Conservation (phyloP, 2,888 invertebrate genomes). For the Timema podura region DNA sequence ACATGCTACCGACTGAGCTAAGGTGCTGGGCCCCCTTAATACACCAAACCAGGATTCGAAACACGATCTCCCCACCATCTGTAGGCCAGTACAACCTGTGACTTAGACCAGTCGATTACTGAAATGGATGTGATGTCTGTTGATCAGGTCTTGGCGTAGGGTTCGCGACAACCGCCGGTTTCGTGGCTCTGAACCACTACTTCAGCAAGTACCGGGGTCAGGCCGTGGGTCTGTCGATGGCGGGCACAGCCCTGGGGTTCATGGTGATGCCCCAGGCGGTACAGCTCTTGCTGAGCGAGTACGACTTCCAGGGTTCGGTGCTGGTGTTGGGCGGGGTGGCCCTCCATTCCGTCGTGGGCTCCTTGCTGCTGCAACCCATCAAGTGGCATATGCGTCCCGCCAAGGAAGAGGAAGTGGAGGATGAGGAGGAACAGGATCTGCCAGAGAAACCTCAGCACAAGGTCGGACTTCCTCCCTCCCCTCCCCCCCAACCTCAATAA, state of each 20-base stretch:
- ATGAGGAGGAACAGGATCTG: no score
- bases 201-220: constrained; percentile 73
- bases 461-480: no score
- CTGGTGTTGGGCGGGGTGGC: constrained; percentile 63
- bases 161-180: constrained; percentile 69
- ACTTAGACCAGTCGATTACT: no score
- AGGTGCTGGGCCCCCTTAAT: no score
- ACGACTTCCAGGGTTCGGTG: constrained; percentile 64
- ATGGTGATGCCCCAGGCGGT: constrained; percentile 74
- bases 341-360: constrained; percentile 63
- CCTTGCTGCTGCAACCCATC: constrained; percentile 64
- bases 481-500: no score
- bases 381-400: constrained; percentile 64
- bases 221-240: constrained; percentile 75
- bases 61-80: no score
- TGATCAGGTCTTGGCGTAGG: constrained; percentile 69
- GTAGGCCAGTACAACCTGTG: no score
- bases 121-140: constrained; percentile 1
- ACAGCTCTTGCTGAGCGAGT: constrained; percentile 57
- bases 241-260: constrained; percentile 74
- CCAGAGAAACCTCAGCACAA: no score
- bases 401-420: no score
- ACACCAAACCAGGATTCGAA: no score
- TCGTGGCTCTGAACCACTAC: constrained; percentile 74
- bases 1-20: no score